Percentiles rank a stretch among this genome's conserved stretches.
phyloP scores from a whole-genome alignment of 2,113 vertebrate genomes.

The Brachirus orientalis region DNA sequence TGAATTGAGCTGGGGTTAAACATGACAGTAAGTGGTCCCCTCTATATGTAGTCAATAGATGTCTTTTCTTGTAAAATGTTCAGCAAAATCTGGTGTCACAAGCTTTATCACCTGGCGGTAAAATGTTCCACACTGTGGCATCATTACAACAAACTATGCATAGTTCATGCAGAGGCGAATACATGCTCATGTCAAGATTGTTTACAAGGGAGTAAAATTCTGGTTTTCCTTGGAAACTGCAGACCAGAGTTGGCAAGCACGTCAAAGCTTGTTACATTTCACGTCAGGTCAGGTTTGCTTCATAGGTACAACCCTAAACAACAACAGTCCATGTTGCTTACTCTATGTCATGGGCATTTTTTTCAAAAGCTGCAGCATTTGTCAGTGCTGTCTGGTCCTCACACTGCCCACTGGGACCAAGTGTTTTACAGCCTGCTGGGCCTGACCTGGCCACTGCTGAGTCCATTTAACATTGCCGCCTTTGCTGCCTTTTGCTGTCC shows the following conservation, averaged over 20 bases:
- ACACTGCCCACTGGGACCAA: conserved; percentile 74
- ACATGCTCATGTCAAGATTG: background rate
- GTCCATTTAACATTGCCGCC: conserved; percentile 67
- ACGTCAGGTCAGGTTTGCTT: background rate
- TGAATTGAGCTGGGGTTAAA: no score
- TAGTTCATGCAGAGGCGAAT: background rate
- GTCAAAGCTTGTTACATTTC: background rate
- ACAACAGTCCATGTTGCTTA: background rate
- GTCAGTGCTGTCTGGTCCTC: conserved; percentile 22
- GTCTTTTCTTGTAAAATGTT: background rate
- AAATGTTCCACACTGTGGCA: background rate
- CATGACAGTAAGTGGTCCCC: no score
- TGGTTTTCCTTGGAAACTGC: background rate
- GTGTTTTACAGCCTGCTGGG: conserved; percentile 71
- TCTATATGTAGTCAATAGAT: background rate
- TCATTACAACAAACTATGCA: no score
- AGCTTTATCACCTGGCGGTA: background rate
- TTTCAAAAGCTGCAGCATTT: background rate
- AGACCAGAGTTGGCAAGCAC: background rate
- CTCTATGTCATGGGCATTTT: background rate
- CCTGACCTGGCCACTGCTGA: conserved; percentile 46
- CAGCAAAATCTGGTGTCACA: background rate
- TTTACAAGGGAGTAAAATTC: background rate
- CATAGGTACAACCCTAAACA: background rate
- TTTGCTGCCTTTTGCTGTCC: conserved; percentile 13